Percentiles rank a stretch among this genome's conserved stretches.
Evolutionary conservation across 35 echinoderm and acorn worm species (phyloP).

Genomic region (Apostichopus japonicus): DNA sequence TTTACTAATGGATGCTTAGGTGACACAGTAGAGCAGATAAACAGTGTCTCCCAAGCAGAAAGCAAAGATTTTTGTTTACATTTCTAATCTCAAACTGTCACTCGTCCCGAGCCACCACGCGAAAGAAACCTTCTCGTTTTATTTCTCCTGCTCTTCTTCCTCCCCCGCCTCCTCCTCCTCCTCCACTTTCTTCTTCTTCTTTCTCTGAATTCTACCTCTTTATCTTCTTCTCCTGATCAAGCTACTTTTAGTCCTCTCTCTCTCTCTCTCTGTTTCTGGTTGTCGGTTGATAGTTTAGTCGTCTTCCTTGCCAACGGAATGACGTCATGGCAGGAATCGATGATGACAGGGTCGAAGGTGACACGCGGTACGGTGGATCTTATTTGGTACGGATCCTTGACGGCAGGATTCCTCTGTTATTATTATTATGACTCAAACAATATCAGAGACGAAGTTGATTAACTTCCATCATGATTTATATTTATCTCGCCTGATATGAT

Average conservation of each 20-base stretch:
- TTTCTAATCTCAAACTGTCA: constrained; percentile 17
- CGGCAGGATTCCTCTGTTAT: too few species aligned
- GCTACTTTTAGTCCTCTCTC: background rate
- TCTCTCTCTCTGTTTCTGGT: too few species aligned
- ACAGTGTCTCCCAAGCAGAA: background rate
- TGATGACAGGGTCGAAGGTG: background rate
- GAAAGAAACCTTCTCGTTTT: background rate
- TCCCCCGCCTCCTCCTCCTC: background rate
- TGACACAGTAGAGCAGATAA: constrained; percentile 16
- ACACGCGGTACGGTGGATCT: too few species aligned
- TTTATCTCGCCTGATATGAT: too few species aligned
- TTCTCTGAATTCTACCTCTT: background rate
- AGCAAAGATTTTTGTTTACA: constrained; percentile 1
- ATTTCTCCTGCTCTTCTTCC: too few species aligned
- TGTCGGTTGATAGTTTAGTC: background rate
- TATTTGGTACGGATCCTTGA: too few species aligned
- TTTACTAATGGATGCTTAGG: constrained; percentile 19
- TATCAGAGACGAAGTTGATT: too few species aligned
- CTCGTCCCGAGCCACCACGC: background rate
- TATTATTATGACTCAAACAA: too few species aligned
- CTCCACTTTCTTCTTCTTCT: background rate
- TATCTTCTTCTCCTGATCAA: background rate
- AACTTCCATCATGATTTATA: too few species aligned
- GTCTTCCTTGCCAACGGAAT: background rate
- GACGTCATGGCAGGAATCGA: background rate